phyloP scores from a whole-genome alignment of 2,888 invertebrate genomes.

The Parnassius mnemosyne region DNA sequence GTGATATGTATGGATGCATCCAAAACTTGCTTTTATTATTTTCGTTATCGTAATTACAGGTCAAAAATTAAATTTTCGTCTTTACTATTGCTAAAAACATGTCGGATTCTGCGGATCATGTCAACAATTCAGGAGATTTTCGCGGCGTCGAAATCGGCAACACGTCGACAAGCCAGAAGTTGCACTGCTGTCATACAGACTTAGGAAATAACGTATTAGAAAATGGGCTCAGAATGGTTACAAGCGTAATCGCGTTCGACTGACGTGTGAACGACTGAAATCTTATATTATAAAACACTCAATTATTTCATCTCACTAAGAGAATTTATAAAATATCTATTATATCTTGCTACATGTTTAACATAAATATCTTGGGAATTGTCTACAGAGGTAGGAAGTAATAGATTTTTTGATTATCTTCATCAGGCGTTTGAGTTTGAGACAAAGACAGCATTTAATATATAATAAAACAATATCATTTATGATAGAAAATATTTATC shows the following conservation, averaged over 20 bases:
- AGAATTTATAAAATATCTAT: constrained; percentile 9
- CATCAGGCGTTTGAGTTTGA: not conserved
- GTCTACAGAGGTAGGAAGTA: constrained; percentile 8
- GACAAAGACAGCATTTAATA: not conserved
- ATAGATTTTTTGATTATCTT: not conserved
- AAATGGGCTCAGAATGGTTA: not conserved
- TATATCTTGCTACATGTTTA: constrained; percentile 2
- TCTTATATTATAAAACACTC: constrained; percentile 7
- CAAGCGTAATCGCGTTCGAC: not conserved
- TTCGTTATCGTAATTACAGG: too few relatives aligned
- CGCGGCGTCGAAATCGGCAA: too few relatives aligned
- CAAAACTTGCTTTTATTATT: too few relatives aligned
- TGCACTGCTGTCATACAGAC: too few relatives aligned
- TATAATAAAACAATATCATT: not conserved
- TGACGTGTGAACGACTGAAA: not conserved
- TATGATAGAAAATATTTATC: not conserved
- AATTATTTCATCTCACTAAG: constrained; percentile 1
- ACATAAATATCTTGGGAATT: constrained; percentile 6
- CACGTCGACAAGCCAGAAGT: too few relatives aligned
- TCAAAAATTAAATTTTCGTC: too few relatives aligned
- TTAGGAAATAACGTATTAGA: not conserved
- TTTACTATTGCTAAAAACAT: too few relatives aligned
- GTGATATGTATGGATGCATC: too few relatives aligned
- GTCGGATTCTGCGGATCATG: too few relatives aligned
- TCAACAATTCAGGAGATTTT: too few relatives aligned